These are phyloP conservation scores for Liasis olivaceus DNA, from an alignment of 2,797 vertebrate species.

Conservation along the genomic window DNA sequence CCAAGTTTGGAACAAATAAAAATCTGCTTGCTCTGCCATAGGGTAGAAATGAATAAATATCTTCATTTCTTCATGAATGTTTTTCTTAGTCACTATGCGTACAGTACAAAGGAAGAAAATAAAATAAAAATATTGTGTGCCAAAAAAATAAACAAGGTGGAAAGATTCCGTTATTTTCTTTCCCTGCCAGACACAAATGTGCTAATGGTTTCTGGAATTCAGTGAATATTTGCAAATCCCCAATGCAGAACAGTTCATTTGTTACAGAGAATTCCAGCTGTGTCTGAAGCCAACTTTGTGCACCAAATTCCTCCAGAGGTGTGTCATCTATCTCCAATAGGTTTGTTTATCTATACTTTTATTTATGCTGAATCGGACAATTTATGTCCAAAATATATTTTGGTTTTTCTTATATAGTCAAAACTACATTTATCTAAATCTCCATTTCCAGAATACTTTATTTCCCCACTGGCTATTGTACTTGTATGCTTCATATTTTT, in stretches of 20 bases:
- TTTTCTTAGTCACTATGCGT: background rate
- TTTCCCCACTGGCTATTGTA: background rate
- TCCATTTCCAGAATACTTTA: background rate
- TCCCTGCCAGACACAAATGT: slow-evolving; percentile 18
- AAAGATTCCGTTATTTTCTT: slow-evolving; percentile 1
- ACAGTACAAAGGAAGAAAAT: background rate
- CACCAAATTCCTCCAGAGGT: slow-evolving; percentile 6
- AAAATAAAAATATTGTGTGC: slow-evolving; percentile 4
- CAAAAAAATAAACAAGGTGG: slow-evolving; percentile 14
- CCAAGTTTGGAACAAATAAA: background rate
- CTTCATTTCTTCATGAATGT: background rate
- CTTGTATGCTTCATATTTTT: background rate
- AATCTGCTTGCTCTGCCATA: background rate
- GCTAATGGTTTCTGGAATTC: slow-evolving; percentile 20
- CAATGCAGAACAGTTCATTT: slow-evolving; percentile 17
- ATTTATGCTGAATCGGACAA: background rate
- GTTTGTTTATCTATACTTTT: background rate
- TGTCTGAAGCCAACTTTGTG: slow-evolving; percentile 1
- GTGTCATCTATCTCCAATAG: background rate
- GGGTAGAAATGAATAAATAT: background rate
- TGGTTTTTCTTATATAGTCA: background rate
- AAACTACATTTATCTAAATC: background rate
- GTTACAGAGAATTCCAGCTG: slow-evolving; percentile 21
- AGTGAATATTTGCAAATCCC: slow-evolving; percentile 16
- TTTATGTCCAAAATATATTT: background rate